These are phyloP conservation scores for Zaprionus nigranus DNA, from an alignment of 1,140 invertebrate species.

Conservation along the genomic window DNA sequence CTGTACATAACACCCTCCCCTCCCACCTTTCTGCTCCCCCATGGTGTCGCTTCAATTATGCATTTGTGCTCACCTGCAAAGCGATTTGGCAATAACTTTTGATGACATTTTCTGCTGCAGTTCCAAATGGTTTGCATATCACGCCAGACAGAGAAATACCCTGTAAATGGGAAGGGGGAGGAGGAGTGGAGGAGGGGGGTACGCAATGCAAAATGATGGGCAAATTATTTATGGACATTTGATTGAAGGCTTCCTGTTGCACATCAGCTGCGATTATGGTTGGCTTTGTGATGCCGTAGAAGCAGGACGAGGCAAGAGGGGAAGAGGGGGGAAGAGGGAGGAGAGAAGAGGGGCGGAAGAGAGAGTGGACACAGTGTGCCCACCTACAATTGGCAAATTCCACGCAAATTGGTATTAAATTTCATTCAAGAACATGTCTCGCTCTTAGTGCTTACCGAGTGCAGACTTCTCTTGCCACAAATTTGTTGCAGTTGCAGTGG, in stretches of 20 bases:
- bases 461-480: no score
- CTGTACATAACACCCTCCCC: background rate
- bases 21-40: background rate
- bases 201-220: background rate
- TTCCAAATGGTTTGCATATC: background rate
- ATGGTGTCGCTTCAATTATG: constrained; percentile 19
- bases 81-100: background rate
- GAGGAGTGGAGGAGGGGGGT: background rate
- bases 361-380: no score
- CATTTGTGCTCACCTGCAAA: background rate
- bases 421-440: no score
- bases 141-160: no score
- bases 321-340: no score
- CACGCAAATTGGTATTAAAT: no score
- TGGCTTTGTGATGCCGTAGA: background rate
- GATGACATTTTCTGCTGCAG: background rate
- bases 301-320: background rate
- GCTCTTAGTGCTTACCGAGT: no score
- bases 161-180: background rate
- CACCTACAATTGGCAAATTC: no score
- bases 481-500: no score
- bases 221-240: constrained; percentile 1
- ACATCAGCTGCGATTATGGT: background rate
- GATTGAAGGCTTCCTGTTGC: background rate
- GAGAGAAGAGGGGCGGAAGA: background rate